These are phyloP conservation scores for Rhombomys opimus DNA, from an alignment of 2,113 vertebrate species.

Conservation along the genomic window DNA sequence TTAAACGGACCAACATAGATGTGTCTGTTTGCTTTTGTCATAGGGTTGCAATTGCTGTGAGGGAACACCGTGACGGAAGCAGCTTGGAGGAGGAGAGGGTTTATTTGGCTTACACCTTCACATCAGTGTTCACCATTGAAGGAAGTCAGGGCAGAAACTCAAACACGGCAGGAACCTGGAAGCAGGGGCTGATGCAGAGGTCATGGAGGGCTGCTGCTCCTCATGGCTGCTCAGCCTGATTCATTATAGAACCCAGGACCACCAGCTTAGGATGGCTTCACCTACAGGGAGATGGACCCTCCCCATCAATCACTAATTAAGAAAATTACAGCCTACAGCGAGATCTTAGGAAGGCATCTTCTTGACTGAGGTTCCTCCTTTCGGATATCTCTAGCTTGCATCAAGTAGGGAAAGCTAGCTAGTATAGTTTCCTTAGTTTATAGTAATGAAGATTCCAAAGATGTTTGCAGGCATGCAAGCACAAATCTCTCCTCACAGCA, in stretches of 20 bases:
- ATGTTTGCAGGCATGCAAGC: not conserved
- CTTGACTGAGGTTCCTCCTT: not conserved
- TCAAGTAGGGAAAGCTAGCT: not conserved
- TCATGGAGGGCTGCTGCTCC: not conserved
- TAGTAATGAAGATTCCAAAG: slow-evolving; percentile 21
- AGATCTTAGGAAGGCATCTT: not conserved
- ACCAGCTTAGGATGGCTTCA: not conserved
- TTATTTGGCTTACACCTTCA: not conserved
- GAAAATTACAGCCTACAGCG: not conserved
- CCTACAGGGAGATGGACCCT: not conserved
- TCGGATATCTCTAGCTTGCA: not conserved
- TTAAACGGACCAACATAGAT: not conserved
- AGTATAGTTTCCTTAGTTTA: not conserved
- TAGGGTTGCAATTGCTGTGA: not conserved
- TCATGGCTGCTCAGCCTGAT: not conserved
- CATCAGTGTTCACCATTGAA: not conserved
- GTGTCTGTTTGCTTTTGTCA: slow-evolving; percentile 10
- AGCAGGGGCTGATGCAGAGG: not conserved
- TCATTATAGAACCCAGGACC: not conserved
- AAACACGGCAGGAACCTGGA: not conserved
- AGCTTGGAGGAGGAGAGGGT: not conserved
- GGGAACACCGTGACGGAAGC: not conserved
- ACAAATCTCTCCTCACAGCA: not conserved
- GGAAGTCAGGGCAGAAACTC: not conserved
- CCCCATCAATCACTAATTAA: not conserved